Conservation (phyloP, 2,888 invertebrate genomes). For the Stenurella melanura region DNA sequence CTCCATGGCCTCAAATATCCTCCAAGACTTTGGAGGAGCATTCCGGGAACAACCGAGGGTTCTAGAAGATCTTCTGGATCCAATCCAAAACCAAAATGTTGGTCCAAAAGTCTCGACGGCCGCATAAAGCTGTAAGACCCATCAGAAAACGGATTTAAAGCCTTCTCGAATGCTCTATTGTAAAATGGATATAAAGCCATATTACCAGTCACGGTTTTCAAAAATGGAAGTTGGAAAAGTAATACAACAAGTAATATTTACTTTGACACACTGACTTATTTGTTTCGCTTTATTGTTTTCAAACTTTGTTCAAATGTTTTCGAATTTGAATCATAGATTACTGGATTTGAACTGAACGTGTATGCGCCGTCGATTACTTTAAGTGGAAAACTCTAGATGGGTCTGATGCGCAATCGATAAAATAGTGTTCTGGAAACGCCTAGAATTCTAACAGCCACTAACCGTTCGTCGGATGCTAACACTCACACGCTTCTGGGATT, state of each 20-base stretch:
- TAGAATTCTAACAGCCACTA: no score
- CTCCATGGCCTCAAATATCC: constrained; percentile 69
- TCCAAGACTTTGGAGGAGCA: background rate
- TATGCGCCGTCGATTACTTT: background rate
- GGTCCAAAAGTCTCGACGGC: constrained; percentile 67
- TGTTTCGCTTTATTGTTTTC: background rate
- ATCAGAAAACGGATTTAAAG: background rate
- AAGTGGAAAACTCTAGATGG: constrained; percentile 20
- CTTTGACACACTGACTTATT: background rate
- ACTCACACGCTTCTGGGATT: background rate
- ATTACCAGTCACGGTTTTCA: background rate
- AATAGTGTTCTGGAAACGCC: constrained; percentile 3
- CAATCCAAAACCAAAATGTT: constrained; percentile 71
- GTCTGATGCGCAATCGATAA: constrained; percentile 16
- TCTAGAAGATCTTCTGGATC: constrained; percentile 70
- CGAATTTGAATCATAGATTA: no score
- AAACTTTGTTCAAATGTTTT: background rate
- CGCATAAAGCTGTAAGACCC: background rate
- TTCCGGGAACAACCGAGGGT: constrained; percentile 62
- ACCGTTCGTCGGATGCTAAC: constrained; percentile 24
- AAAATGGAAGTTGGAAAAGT: constrained; percentile 23
- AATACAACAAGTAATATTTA: constrained; percentile 16
- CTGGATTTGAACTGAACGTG: background rate
- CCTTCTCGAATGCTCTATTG: background rate
- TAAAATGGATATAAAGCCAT: background rate